Evolutionary conservation across 2,888 invertebrate genomes (phyloP), one percentile per base, ranked within the genome.

Genomic region (Melipona bicolor): DNA sequence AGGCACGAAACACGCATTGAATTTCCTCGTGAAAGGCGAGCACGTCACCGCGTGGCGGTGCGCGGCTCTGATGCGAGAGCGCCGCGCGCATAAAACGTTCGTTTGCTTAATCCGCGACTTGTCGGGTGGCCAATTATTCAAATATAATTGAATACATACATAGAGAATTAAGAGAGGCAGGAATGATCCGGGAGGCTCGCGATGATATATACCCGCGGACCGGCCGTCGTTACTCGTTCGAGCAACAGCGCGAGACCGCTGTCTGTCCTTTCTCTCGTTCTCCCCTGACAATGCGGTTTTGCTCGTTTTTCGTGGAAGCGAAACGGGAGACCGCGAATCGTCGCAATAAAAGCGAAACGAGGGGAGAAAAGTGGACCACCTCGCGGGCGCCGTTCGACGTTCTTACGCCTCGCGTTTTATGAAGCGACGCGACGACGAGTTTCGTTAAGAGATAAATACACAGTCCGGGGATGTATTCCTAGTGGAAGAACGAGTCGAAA

Each of bases 121-220:
- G 87, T 80, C 78, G 83, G 88, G 81, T 84, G 89, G 87, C 84
- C 89, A 90, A 90, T 89, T 90, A 89, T 89, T 89, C 90, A 90
- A 87, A 89, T 89, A 90, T 87, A 87, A 89, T 89, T 83, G 89
- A 90, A 89, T 89, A 89, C 89, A 89, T 89, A 84, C 89, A 89
- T 89, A 88, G 81, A 61, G 74, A 89, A 89, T 79, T 76, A 74
- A 81, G 77, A 65, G 72, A 79, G 80, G 65, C 79, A n/a, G 77
- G 74, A 62, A 27, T 77, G 86, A 86, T 88, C 75, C 80, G 70
- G 13, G 70, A 68, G 24, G 36, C 24, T 43, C 65, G 61, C 69
- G 84, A 77, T 83, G 87, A 82, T 84, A 68, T 87, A 81, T 81
- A 83, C 49, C 36, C 61, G 76, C 79, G 69, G 79, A 79, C 79